These are phyloP conservation scores for Cryptosula pallasiana DNA, from an alignment of 2,888 invertebrate genomes.

Conservation along the genomic window DNA sequence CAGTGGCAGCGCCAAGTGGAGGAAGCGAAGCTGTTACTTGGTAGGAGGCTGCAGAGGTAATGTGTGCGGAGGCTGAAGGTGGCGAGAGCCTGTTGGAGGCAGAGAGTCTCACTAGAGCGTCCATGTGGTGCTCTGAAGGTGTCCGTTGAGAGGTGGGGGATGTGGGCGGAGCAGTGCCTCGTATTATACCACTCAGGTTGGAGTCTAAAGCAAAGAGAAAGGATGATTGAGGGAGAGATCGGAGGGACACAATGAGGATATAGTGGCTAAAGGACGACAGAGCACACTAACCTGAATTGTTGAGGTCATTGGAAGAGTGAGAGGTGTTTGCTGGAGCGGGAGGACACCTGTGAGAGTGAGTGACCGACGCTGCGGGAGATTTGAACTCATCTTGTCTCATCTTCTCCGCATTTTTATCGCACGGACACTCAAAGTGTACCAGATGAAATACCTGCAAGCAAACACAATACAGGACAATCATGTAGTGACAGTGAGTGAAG, in stretches of 20 bases:
- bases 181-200: background rate
- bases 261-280: no score
- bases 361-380: background rate
- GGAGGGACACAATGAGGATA: background rate
- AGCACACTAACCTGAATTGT: no score
- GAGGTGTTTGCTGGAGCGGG: slow-evolving; percentile 22
- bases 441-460: slow-evolving; percentile 81
- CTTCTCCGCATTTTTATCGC: slow-evolving; percentile 31
- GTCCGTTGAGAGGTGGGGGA: slow-evolving; percentile 1
- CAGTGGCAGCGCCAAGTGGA: no score
- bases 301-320: background rate
- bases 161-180: slow-evolving; percentile 2
- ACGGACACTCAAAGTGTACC: slow-evolving; percentile 93
- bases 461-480: no score
- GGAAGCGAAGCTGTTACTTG: no score
- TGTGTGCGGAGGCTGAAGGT: no score
- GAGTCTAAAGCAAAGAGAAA: background rate
- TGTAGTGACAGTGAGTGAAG: no score
- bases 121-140: background rate
- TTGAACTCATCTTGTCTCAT: background rate
- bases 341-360: background rate
- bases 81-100: background rate
- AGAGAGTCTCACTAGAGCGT: background rate
- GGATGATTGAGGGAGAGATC: no score
- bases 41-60: no score